These are phyloP conservation scores for Protosalanx chinensis DNA, from an alignment of 2,797 vertebrate species.

Conservation along the genomic window DNA sequence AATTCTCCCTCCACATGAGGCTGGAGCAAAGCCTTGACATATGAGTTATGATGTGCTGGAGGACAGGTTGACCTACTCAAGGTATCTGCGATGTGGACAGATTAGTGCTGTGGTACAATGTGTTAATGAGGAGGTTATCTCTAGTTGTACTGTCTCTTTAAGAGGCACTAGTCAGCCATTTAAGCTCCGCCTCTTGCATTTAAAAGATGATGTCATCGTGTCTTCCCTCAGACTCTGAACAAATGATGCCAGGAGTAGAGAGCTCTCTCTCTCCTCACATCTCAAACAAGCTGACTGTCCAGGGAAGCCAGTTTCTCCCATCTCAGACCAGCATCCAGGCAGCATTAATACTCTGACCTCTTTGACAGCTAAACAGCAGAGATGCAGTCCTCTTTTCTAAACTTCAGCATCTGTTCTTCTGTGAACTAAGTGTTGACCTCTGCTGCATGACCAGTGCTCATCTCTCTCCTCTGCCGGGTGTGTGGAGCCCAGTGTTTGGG, in stretches of 20 bases:
- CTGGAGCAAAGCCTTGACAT: too few species aligned
- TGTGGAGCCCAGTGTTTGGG: not conserved
- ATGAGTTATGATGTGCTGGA: too few species aligned
- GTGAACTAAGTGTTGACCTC: not conserved
- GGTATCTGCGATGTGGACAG: not conserved
- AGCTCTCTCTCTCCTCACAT: slow-evolving; percentile 1
- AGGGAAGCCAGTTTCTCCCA: not conserved
- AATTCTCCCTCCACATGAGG: too few species aligned
- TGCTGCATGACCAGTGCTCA: not conserved
- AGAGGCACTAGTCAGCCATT: not conserved
- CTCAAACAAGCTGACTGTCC: slow-evolving; percentile 5
- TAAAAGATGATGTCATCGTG: slow-evolving; percentile 10
- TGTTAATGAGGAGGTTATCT: not conserved
- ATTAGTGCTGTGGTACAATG: not conserved
- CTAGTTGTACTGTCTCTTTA: slow-evolving; percentile 1
- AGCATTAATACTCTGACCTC: not conserved
- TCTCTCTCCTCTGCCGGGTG: not conserved
- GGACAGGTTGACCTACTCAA: too few species aligned
- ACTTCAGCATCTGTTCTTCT: slow-evolving; percentile 1
- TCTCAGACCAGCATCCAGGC: not conserved
- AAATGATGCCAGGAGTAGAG: slow-evolving; percentile 6
- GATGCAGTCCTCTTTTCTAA: slow-evolving; percentile 7
- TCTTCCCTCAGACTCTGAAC: slow-evolving; percentile 2
- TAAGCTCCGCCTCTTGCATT: slow-evolving; percentile 6
- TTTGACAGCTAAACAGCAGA: not conserved